Conservation (phyloP, 2,888 invertebrate genomes). For the Ceraclea dissimilis region DNA sequence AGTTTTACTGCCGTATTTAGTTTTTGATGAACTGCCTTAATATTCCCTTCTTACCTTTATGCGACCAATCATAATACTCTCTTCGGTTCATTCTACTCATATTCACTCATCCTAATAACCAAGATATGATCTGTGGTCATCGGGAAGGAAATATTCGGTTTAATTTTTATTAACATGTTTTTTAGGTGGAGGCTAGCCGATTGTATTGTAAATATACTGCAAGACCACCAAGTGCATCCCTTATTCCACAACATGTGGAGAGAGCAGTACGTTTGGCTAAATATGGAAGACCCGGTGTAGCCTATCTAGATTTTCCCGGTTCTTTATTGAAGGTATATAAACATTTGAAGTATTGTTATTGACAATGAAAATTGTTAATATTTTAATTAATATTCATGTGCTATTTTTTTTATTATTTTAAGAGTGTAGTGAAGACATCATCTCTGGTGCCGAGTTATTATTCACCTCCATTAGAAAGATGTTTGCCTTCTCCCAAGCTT, state of each 20-base stretch:
- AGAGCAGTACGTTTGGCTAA: constrained; percentile 79
- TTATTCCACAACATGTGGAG: constrained; percentile 86
- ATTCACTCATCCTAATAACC: too few species aligned
- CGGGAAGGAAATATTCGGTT: too few species aligned
- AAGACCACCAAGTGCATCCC: constrained; percentile 70
- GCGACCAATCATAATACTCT: too few species aligned
- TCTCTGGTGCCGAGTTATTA: constrained; percentile 39
- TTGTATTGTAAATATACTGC: constrained; percentile 88
- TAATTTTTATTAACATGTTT: neutral
- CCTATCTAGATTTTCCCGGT: constrained; percentile 88
- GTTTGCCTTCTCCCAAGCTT: constrained; percentile 61
- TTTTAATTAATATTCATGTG: neutral
- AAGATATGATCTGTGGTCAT: too few species aligned
- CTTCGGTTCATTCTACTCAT: too few species aligned
- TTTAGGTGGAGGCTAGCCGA: constrained; percentile 70
- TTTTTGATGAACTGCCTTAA: neutral
- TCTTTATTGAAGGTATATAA: constrained; percentile 58
- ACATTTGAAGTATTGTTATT: neutral
- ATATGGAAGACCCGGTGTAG: constrained; percentile 83
- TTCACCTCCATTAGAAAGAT: constrained; percentile 54
- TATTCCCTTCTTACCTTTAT: too few species aligned
- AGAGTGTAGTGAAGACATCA: constrained; percentile 26
- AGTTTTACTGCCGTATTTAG: neutral
- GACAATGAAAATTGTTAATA: neutral
- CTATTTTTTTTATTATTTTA: constrained; percentile 1